Evolutionary conservation across 2,797 vertebrate species (phyloP), one percentile per base, ranked within the genome.

Genomic region (Pitangus sulphuratus): DNA sequence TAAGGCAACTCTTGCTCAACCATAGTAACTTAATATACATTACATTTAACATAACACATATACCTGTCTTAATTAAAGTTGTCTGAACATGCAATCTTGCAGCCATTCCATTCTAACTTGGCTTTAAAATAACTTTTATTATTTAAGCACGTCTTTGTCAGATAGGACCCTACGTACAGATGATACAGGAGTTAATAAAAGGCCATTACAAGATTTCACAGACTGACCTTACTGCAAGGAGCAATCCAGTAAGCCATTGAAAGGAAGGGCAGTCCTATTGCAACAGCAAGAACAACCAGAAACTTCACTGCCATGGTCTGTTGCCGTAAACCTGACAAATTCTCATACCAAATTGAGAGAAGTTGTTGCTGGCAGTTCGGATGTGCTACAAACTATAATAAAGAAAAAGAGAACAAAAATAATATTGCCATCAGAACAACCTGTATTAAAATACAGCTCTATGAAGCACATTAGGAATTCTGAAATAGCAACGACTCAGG

Each of bases 341-440:
- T 99, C 97, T 99, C 99, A 8, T 99, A 99, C 99, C 99, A 99
- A 94, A 99, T 99, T 33, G 99, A 99, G 8, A 99, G 98, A 76
- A 99, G 99, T 75, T 99, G 99, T 92, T 99, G 99, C 87, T 99
- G 99, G 97, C 99, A 99, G 98, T 99, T 99, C 18, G 99, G 99
- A 97, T 99, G 99, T 74, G 99, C 99, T 87, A 99, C 99, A 95
- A 99, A 99, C 99, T 99, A 90, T 51, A 53, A 87, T 65, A n/a
- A 69, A 89, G 68, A 84, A 81, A 89, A 62, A 15, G 3, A 89
- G 40, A 35, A 80, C 6, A 74, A 62, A 91, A 86, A 30, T 8
- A 66, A 45, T 17, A 31, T 7, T 15, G 66, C 24, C 51, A n/a
- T 31, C 42, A 60, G 53, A 82, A 37, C 11, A 58, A 14, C 21